Evolutionary conservation across 2,888 invertebrate species (phyloP), one percentile per base, ranked within the genome.

Genomic region (Pelosia muscerda): DNA sequence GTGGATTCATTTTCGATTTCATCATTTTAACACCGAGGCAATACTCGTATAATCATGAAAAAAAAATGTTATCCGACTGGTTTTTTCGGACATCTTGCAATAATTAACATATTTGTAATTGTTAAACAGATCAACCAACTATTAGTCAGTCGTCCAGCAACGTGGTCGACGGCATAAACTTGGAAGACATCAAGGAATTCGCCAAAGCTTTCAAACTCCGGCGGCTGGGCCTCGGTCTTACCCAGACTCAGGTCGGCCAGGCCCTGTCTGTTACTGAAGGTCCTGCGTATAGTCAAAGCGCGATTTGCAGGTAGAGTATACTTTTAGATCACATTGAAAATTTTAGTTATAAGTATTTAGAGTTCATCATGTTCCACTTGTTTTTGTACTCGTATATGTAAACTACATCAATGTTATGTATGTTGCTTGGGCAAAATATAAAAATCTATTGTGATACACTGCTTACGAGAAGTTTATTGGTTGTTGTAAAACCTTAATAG

Each of bases 151-250:
- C 98, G 63, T 98, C 97, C 79, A 98, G 98, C 88, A 98, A 98
- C 91, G 97, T 99, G 67, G 98, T 99, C 49, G 99, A 99, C 89
- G 99, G 99, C 64, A 98, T 99, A 86, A 98, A 99, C 94, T 95
- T 99, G 88, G 99, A 99, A 91, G 99, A 99, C 94, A 99, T 99
- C 90, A 98, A 99, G 95, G 99, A 99, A 95, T 99, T 99, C 93
- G 99, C 99, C 78, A 99, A 99, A 95, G 98, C 98, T 75, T 99
- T 99, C 94, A 99, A 99, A 91, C 96, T 99, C 68, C 96, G 99
- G 64, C 97, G 99, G 83, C 95, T 99, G 74, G 98, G 99, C 15
- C 94, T 99, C 79, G 99, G 99, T 66, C 95, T 99, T 73, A 99
- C 99, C 56, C 99, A 99, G 92, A 99, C 99, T 0, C 99, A 99